Evolutionary conservation across 2,113 vertebrate genomes (phyloP).

Genomic region (Tenrec ecaudatus): DNA sequence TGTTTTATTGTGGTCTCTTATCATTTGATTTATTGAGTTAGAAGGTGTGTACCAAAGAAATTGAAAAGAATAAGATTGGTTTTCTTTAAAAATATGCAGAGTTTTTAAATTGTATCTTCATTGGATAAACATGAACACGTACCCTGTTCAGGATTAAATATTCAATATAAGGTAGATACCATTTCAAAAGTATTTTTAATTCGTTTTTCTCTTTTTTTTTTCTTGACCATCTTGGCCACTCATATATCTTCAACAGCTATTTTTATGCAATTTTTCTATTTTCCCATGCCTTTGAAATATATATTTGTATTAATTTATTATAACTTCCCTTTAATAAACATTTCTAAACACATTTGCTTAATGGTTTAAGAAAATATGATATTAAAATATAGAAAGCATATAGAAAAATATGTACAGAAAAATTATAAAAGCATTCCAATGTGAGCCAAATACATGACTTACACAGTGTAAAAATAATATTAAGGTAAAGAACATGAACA

Average conservation of each 20-base stretch:
- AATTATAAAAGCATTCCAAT: neutral
- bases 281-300: neutral
- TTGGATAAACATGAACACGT: constrained; percentile 39
- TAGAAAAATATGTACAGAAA: neutral
- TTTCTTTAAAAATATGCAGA: constrained; percentile 67
- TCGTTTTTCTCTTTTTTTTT: constrained; percentile 24
- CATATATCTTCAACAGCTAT: constrained; percentile 9
- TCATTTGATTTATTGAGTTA: constrained; percentile 70
- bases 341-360: neutral
- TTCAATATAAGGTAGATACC: neutral
- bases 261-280: constrained; percentile 9
- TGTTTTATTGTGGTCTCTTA: constrained; percentile 59
- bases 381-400: neutral
- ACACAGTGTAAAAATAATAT: neutral
- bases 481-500: neutral
- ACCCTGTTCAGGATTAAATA: neutral
- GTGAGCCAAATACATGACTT: neutral
- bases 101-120: constrained; percentile 68
- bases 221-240: neutral
- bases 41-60: constrained; percentile 28
- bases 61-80: constrained; percentile 57
- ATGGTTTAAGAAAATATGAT: neutral
- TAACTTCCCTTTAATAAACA: constrained; percentile 40
- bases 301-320: constrained; percentile 18
- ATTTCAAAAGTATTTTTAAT: neutral